phyloP scores from a whole-genome alignment of 2,113 vertebrate species.

The Halichoeres trimaculatus region DNA sequence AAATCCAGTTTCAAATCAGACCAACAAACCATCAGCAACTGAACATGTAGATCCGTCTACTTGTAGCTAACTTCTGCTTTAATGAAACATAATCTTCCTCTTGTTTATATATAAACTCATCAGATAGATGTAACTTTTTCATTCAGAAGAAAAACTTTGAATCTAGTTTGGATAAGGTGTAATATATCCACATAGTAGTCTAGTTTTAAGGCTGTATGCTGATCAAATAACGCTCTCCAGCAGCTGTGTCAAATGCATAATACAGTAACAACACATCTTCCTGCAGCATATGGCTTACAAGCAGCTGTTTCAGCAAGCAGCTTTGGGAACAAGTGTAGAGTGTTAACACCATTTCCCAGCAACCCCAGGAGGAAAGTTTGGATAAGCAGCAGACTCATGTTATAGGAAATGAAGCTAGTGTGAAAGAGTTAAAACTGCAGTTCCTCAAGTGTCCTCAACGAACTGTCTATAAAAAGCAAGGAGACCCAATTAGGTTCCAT shows the following conservation, averaged over 20 bases:
- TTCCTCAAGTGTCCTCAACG: too few relatives aligned
- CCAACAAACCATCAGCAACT: slow-evolving; percentile 45
- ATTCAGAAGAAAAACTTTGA: slow-evolving; percentile 19
- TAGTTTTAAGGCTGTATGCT: slow-evolving; percentile 37
- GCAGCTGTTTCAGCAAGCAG: slow-evolving; percentile 60
- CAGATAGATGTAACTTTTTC: slow-evolving; percentile 38
- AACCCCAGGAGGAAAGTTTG: slow-evolving; percentile 34
- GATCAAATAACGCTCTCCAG: slow-evolving; percentile 65
- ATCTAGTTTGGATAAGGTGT: slow-evolving; percentile 34
- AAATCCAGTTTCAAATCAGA: slow-evolving; percentile 73
- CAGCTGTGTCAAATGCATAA: slow-evolving; percentile 54
- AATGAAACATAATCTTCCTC: slow-evolving; percentile 36
- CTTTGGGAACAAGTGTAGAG: background rate
- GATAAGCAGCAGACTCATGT: too few relatives aligned
- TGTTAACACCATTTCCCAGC: slow-evolving; percentile 52
- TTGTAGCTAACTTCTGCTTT: slow-evolving; percentile 5
- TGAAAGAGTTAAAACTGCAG: too few relatives aligned
- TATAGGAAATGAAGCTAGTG: too few relatives aligned
- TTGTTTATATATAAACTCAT: slow-evolving; percentile 42
- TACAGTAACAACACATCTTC: slow-evolving; percentile 64
- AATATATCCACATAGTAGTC: slow-evolving; percentile 58
- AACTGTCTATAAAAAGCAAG: too few relatives aligned
- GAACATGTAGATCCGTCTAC: slow-evolving; percentile 34
- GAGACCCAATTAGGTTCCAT: too few relatives aligned
- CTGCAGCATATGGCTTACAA: slow-evolving; percentile 52